These are phyloP conservation scores for Aporophyla nigra DNA, from an alignment of 2,888 invertebrate species.

Conservation along the genomic window DNA sequence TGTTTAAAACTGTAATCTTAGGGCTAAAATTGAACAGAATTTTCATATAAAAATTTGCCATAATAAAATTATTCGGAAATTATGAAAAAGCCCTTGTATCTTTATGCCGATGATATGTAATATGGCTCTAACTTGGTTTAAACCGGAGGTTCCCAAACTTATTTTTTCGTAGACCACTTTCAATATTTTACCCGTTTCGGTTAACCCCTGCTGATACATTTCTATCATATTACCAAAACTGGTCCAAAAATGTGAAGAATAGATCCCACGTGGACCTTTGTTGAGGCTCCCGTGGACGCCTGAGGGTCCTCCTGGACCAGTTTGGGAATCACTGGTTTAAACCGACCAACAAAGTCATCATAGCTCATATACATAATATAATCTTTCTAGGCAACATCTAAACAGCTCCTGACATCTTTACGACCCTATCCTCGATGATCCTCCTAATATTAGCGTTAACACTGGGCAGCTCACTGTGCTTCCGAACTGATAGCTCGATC, in stretches of 20 bases:
- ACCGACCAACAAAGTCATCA: background rate
- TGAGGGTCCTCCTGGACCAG: too few relatives aligned
- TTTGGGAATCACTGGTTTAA: background rate
- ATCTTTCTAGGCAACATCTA: background rate
- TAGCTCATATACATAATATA: background rate
- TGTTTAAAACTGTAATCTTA: too few relatives aligned
- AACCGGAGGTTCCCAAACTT: background rate
- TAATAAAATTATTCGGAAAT: background rate
- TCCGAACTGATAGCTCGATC: conserved; percentile 95
- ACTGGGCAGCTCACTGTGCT: conserved; percentile 92
- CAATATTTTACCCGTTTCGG: too few relatives aligned
- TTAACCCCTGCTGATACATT: too few relatives aligned
- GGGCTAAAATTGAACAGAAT: too few relatives aligned
- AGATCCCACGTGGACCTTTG: too few relatives aligned
- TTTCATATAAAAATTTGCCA: background rate
- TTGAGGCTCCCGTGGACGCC: too few relatives aligned
- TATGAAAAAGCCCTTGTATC: background rate
- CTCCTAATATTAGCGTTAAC: conserved; percentile 96
- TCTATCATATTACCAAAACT: too few relatives aligned
- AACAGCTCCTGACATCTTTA: conserved; percentile 67
- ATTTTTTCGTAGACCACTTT: too few relatives aligned
- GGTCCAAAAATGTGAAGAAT: too few relatives aligned
- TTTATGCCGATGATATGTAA: too few relatives aligned
- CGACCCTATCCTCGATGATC: conserved; percentile 81
- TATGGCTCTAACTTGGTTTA: background rate